phyloP scores from a whole-genome alignment of 2,797 vertebrate species.

The Gadopsis marmoratus region DNA sequence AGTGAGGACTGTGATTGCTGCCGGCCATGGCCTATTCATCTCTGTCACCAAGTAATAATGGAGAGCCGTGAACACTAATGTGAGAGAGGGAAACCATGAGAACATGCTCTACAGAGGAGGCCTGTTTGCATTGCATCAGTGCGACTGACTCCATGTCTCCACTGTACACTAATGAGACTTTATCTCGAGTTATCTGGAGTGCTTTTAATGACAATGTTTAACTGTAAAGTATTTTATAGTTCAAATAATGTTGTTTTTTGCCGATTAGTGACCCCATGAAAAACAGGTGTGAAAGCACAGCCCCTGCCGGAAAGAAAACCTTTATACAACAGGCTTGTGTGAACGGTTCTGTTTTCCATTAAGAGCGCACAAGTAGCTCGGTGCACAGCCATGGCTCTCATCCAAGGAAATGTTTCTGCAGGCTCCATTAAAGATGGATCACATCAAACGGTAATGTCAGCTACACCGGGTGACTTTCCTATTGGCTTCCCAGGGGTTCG shows the following conservation, averaged over 20 bases:
- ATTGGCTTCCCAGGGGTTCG: conserved; percentile 61
- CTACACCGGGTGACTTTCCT: conserved; percentile 57
- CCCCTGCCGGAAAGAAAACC: conserved; percentile 51
- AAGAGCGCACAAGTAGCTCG: conserved; percentile 72
- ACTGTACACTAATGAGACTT: conserved; percentile 49
- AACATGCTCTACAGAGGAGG: conserved; percentile 40
- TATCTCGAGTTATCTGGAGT: conserved; percentile 26
- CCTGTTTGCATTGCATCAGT: conserved; percentile 49
- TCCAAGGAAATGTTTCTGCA: conserved; percentile 71
- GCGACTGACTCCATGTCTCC: conserved; percentile 43
- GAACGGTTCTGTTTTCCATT: conserved; percentile 78
- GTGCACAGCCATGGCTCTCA: conserved; percentile 64
- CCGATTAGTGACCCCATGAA: conserved; percentile 38
- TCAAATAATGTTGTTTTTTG: conserved; percentile 37
- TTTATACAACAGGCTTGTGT: conserved; percentile 39
- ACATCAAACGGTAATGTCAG: conserved; percentile 75
- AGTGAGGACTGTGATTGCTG: conserved; percentile 72
- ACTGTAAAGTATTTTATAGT: conserved; percentile 34
- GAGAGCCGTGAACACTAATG: conserved; percentile 63
- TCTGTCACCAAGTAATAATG: conserved; percentile 75
- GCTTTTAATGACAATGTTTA: conserved; percentile 9
- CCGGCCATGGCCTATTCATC: conserved; percentile 67
- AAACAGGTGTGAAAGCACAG: conserved; percentile 49
- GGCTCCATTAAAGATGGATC: conserved; percentile 79
- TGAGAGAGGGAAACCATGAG: conserved; percentile 53